These are phyloP conservation scores for Diglossa cyanea DNA, from an alignment of 2,797 vertebrate genomes.

Conservation along the genomic window DNA sequence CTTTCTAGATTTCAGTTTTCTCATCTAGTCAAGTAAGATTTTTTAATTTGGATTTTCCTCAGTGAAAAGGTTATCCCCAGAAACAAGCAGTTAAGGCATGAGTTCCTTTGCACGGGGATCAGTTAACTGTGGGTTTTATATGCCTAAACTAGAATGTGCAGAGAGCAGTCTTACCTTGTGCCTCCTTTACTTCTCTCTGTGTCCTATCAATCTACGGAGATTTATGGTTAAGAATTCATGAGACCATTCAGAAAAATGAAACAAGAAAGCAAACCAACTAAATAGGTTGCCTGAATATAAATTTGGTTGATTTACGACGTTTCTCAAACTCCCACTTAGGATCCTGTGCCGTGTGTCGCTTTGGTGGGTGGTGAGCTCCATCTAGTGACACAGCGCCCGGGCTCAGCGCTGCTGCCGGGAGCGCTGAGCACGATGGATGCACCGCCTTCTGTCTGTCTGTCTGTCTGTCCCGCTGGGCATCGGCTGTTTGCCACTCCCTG, in stretches of 20 bases:
- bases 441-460: no score
- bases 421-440: neutral
- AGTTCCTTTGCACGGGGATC: neutral
- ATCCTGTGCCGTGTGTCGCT: neutral
- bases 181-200: neutral
- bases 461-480: neutral
- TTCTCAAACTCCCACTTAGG: neutral
- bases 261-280: neutral
- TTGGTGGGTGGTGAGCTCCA: conserved; percentile 39
- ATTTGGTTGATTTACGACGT: neutral
- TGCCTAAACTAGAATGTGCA: neutral
- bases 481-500: neutral
- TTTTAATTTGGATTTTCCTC: neutral
- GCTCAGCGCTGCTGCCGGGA: fast-evolving
- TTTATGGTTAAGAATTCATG: neutral
- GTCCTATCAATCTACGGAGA: neutral
- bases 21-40: neutral
- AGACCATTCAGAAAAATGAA: neutral
- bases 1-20: neutral
- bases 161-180: neutral
- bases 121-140: neutral
- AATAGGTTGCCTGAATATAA: neutral
- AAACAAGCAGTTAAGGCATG: neutral
- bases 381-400: neutral
- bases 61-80: neutral